phyloP scores from a whole-genome alignment of 1,140 invertebrate genomes.

The Drosophila simulans region DNA sequence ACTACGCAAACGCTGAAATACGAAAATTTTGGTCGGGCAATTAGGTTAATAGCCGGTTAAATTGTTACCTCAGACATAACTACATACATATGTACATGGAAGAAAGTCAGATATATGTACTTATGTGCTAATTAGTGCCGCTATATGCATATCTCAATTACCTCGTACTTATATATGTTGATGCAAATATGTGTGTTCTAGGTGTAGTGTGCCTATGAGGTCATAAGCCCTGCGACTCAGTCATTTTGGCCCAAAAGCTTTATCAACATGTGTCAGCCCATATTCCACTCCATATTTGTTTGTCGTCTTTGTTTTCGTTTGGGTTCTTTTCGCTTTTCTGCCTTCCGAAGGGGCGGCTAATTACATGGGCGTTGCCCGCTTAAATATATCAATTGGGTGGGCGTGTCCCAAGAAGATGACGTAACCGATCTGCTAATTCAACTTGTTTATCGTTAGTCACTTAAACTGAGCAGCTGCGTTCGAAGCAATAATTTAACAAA shows the following conservation, averaged over 20 bases:
- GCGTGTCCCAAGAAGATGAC: constrained; percentile 21
- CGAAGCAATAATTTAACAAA: constrained; percentile 22
- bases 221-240: constrained; percentile 53
- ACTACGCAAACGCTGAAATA: constrained; percentile 4
- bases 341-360: constrained; percentile 18
- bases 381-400: constrained; percentile 33
- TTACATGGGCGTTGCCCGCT: constrained; percentile 50
- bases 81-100: constrained; percentile 1
- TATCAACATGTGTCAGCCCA: constrained; percentile 48
- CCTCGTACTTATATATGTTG: constrained; percentile 5
- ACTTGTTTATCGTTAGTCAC: constrained; percentile 32
- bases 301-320: constrained; percentile 18
- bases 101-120: constrained; percentile 56
- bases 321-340: not conserved
- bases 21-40: constrained; percentile 58
- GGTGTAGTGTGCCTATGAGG: constrained; percentile 37
- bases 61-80: constrained; percentile 36
- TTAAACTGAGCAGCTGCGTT: constrained; percentile 52
- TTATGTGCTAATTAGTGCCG: constrained; percentile 38
- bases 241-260: constrained; percentile 18
- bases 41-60: constrained; percentile 64
- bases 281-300: constrained; percentile 10
- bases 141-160: constrained; percentile 23
- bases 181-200: constrained; percentile 16
- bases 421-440: constrained; percentile 9